Evolutionary conservation across 2,113 vertebrate species (phyloP).

Genomic region (Chloebia gouldiae): DNA sequence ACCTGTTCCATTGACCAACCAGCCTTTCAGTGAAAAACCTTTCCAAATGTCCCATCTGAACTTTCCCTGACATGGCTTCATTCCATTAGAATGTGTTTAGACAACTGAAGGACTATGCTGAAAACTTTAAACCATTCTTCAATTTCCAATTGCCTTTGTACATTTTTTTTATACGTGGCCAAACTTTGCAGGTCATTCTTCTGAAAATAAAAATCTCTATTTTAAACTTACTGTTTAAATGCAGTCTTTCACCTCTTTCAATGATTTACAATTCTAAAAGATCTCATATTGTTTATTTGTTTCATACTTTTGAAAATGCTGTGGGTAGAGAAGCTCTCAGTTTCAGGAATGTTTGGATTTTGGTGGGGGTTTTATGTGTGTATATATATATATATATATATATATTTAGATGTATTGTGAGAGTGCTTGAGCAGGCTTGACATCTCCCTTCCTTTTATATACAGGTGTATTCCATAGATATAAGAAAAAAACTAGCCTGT

Average conservation of each 20-base stretch:
- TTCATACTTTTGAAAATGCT: not conserved
- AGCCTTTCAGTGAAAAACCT: not conserved
- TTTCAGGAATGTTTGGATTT: not conserved
- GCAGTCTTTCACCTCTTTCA: not conserved
- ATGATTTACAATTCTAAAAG: not conserved
- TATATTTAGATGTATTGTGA: not conserved
- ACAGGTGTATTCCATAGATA: not conserved
- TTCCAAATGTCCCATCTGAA: not conserved
- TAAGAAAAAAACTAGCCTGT: not conserved
- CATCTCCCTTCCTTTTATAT: not conserved
- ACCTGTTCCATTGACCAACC: not conserved
- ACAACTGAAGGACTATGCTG: not conserved
- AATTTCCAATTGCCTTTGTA: not conserved
- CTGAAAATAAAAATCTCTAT: not conserved
- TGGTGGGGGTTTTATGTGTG: rapidly evolving
- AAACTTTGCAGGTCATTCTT: not conserved
- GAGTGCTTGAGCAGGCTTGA: not conserved
- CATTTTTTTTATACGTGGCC: not conserved
- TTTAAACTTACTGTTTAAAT: not conserved
- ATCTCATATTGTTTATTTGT: not conserved
- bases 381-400: not conserved
- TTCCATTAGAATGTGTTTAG: not conserved
- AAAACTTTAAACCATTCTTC: not conserved
- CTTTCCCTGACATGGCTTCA: rapidly evolving
- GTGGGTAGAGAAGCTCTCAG: not conserved